Conservation (phyloP, 2,888 invertebrate species). For the Automeris io region DNA sequence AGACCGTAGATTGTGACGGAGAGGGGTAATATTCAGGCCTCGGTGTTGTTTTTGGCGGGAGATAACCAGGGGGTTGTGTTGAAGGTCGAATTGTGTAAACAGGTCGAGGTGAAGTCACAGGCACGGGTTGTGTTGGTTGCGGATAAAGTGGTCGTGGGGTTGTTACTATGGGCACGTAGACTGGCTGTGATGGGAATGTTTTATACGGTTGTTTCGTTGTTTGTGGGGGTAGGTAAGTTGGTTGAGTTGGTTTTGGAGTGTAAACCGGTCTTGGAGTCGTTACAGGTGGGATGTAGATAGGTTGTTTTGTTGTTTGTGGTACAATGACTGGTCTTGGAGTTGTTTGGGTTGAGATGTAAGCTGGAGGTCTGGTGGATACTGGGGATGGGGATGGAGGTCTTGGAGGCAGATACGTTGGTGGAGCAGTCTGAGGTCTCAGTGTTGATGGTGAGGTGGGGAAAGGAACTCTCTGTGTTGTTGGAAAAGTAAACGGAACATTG, state of each 20-base stretch:
- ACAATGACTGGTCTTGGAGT: conserved; percentile 15
- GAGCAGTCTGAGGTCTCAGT: conserved; percentile 12
- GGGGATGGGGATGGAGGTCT: conserved; percentile 15
- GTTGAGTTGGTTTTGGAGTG: conserved; percentile 19
- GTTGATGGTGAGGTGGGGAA: conserved; percentile 6
- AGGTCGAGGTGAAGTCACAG: conserved; percentile 10
- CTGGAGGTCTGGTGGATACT: conserved; percentile 19
- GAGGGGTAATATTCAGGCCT: conserved; percentile 24
- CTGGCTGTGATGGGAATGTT: too few relatives aligned
- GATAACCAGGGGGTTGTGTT: conserved; percentile 15
- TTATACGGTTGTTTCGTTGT: conserved; percentile 12
- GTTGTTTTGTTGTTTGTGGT: conserved; percentile 10
- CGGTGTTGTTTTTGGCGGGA: conserved; percentile 19
- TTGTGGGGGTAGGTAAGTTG: conserved; percentile 12
- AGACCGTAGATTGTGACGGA: conserved; percentile 20
- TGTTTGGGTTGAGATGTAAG: conserved; percentile 21
- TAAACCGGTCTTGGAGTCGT: conserved; percentile 13
- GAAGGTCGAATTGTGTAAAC: conserved; percentile 14
- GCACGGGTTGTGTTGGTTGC: conserved; percentile 12
- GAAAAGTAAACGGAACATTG: conserved; percentile 37
- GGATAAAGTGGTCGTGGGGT: conserved; percentile 11
- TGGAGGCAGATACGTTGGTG: conserved; percentile 15
- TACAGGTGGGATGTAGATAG: conserved; percentile 16
- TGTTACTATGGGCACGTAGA: conserved; percentile 12
- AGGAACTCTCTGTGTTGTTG: conserved; percentile 19